A percentile compares a stretch with the other conserved stretches of the same genome.
Evolutionary conservation across 2,888 invertebrate species (phyloP).

Genomic region (Cantharis lateralis): DNA sequence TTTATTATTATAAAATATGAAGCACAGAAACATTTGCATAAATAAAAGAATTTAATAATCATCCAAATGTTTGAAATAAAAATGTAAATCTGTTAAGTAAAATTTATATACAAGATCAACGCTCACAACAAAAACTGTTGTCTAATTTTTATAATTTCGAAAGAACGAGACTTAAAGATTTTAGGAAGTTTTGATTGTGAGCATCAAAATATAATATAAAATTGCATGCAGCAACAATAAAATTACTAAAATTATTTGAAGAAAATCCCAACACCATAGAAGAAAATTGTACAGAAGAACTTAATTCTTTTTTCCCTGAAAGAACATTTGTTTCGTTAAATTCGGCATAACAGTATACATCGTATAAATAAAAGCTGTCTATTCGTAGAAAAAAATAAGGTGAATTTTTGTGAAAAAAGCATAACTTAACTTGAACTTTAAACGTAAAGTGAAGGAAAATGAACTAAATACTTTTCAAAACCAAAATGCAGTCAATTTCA

Average conservation of each 20-base stretch:
- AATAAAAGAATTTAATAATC: background rate
- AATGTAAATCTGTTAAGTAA: background rate
- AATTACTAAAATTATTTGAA: background rate
- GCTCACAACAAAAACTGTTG: background rate
- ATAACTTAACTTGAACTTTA: background rate
- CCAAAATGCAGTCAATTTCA: too few relatives aligned
- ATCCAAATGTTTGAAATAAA: background rate
- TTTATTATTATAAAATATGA: background rate
- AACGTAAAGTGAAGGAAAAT: too few relatives aligned
- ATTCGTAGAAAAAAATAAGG: background rate
- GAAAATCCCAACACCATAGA: conserved; percentile 8
- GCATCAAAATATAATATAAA: background rate
- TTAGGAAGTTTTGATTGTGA: background rate
- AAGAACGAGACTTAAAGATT: background rate
- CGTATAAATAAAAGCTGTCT: background rate
- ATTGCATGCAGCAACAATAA: background rate
- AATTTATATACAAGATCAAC: background rate
- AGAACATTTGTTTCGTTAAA: conserved; percentile 3
- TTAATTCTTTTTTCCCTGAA: conserved; percentile 15
- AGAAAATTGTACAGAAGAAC: background rate
- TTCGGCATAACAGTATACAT: background rate
- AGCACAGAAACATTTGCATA: too few relatives aligned
- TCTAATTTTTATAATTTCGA: background rate
- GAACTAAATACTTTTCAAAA: too few relatives aligned
- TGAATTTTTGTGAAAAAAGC: too few relatives aligned